Evolutionary conservation across 2,888 invertebrate genomes (phyloP).

Genomic region (Ormyrus rosae): DNA sequence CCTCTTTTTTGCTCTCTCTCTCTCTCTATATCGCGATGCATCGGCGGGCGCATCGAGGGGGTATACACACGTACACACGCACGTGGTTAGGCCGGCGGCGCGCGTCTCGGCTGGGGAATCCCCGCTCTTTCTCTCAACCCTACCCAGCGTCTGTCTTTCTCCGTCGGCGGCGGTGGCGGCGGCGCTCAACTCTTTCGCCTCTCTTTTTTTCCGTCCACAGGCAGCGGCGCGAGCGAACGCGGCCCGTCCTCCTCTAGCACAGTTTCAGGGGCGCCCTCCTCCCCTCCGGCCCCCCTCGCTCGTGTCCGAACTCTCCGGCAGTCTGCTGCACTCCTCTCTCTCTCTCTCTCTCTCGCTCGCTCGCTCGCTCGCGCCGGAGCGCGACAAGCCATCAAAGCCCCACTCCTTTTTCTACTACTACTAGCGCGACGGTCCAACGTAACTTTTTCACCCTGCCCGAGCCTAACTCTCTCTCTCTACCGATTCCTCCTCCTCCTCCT

Average conservation of each 20-base stretch:
- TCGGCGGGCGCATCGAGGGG: constrained; percentile 73
- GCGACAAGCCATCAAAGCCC: constrained; percentile 62
- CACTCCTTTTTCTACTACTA: constrained; percentile 36
- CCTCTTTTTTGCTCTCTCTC: constrained; percentile 5
- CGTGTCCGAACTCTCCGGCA: constrained; percentile 3
- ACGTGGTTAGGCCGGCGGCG: constrained; percentile 5
- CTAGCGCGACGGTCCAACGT: constrained; percentile 59
- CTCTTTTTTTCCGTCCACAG: constrained; percentile 35
- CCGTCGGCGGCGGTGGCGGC: neutral
- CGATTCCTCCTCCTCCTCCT: constrained; percentile 37
- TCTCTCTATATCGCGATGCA: constrained; percentile 68
- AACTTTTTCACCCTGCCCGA: constrained; percentile 62
- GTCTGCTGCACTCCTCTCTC: constrained; percentile 13
- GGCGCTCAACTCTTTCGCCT: constrained; percentile 37
- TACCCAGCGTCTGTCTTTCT: constrained; percentile 20
- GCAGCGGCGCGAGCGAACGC: neutral
- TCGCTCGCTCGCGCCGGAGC: constrained; percentile 19
- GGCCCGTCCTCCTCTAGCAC: constrained; percentile 27
- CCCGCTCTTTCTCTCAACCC: constrained; percentile 53
- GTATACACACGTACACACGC: neutral
- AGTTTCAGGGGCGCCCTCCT: constrained; percentile 45
- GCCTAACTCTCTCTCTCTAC: constrained; percentile 52
- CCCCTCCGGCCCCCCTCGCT: neutral
- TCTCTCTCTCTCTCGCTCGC: constrained; percentile 10
- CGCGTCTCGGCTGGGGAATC: constrained; percentile 41